phyloP scores from a whole-genome alignment of 2,797 vertebrate genomes.

The Epinephelus awoara region DNA sequence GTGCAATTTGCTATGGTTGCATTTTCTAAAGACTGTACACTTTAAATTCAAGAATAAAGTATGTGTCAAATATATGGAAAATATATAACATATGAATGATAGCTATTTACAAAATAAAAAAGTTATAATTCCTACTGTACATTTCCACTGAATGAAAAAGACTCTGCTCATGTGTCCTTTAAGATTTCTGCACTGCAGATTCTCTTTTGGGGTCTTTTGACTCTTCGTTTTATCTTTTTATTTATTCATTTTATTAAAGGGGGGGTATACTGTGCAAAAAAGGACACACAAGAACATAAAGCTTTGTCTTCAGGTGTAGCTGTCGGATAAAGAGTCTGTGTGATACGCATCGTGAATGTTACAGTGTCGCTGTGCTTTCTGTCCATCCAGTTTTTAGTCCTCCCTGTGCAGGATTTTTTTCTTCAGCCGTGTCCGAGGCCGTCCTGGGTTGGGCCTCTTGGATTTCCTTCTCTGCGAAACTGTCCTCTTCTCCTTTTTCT shows the following conservation, averaged over 20 bases:
- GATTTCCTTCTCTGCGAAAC: conserved; percentile 73
- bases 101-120: neutral
- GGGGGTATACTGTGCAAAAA: too few species aligned
- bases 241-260: too few species aligned
- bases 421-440: neutral
- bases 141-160: too few species aligned
- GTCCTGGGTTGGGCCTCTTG: conserved; percentile 24
- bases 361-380: neutral
- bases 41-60: neutral
- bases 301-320: neutral
- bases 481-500: conserved; percentile 63
- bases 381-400: conserved; percentile 1
- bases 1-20: neutral
- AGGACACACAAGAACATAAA: too few species aligned
- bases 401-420: neutral
- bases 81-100: neutral
- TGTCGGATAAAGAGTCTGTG: neutral
- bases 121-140: neutral
- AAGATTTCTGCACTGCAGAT: neutral
- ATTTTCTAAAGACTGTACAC: neutral
- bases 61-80: neutral
- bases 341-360: neutral
- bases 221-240: neutral
- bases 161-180: neutral
- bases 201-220: neutral